Evolutionary conservation across 2,113 vertebrate genomes (phyloP).

Genomic region (Cheirogaleus medius): DNA sequence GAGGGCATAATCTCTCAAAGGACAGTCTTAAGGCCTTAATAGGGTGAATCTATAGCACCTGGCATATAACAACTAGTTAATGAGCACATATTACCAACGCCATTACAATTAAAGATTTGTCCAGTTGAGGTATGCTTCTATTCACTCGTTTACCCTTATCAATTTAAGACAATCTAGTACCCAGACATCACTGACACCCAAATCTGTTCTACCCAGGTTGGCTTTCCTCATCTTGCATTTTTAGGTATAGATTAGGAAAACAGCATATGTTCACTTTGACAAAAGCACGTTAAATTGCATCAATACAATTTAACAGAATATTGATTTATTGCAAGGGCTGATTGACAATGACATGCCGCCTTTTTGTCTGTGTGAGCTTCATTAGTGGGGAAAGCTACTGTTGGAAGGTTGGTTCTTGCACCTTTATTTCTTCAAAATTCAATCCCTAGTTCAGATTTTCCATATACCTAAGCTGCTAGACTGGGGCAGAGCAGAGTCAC

Average conservation of each 20-base stretch:
- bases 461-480: neutral
- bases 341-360: neutral
- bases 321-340: neutral
- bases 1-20: neutral
- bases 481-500: neutral
- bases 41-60: neutral
- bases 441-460: neutral
- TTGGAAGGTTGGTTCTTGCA: neutral
- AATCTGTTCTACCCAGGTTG: neutral
- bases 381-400: neutral
- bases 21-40: neutral
- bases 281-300: conserved; percentile 22
- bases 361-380: neutral
- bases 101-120: neutral
- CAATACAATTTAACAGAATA: neutral
- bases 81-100: neutral
- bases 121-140: neutral
- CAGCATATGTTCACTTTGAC: neutral
- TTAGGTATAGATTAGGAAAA: neutral
- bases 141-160: neutral
- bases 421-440: conserved; percentile 16
- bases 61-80: neutral
- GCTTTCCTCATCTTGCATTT: neutral
- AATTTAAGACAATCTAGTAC: neutral
- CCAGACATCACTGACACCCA: neutral